Conservation (phyloP, 2,888 invertebrate genomes). For the Scaptodrosophila latifasciaeformis region DNA sequence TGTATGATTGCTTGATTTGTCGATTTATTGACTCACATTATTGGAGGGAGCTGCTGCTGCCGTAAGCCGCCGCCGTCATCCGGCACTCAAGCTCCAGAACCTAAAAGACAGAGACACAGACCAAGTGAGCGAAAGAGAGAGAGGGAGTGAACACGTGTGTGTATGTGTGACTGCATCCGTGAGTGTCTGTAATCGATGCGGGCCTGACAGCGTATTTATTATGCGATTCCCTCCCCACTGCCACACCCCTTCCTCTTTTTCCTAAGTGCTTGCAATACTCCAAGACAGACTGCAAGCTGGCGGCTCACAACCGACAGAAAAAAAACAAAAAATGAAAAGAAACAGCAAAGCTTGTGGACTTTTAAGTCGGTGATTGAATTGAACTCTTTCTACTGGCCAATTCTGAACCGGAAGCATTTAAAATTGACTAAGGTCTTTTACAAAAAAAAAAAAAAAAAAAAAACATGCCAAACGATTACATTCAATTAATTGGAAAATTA, state of each 20-base stretch:
- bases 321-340: not conserved
- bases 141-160: slow-evolving; percentile 9
- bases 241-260: slow-evolving; percentile 24
- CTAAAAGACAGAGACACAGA: not conserved
- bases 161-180: slow-evolving; percentile 39
- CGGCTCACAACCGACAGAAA: too few species aligned
- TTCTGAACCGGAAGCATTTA: too few species aligned
- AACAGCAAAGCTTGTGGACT: not conserved
- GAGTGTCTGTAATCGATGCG: slow-evolving; percentile 71
- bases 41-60: slow-evolving; percentile 55
- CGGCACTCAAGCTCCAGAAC: slow-evolving; percentile 24
- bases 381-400: too few species aligned
- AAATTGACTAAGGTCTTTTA: too few species aligned
- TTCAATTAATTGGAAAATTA: too few species aligned
- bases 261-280: too few species aligned
- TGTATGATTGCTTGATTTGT: slow-evolving; percentile 72
- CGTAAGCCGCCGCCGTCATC: slow-evolving; percentile 38
- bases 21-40: slow-evolving; percentile 73
- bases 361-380: too few species aligned
- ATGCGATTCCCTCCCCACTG: slow-evolving; percentile 42
- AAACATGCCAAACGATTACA: too few species aligned
- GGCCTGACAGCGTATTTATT: slow-evolving; percentile 69
- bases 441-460: too few species aligned
- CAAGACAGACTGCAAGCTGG: too few species aligned
- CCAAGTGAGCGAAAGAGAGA: not conserved